Percentiles rank a stretch among this genome's conserved stretches.
Conservation (phyloP, 2,888 invertebrate genomes). For the Ethmia dodecea region DNA sequence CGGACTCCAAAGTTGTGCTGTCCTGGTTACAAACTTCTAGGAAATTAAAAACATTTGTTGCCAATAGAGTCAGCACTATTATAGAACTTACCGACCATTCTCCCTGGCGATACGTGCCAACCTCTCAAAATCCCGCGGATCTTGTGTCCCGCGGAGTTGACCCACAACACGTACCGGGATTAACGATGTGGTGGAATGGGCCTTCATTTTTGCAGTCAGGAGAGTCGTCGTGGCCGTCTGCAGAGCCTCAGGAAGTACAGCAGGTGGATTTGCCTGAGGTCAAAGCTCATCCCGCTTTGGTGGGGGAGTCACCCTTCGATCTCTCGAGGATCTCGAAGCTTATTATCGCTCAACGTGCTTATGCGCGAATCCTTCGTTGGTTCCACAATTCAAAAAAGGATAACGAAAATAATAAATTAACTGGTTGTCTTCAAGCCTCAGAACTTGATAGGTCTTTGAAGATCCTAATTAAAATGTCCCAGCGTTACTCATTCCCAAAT, state of each 20-base stretch:
- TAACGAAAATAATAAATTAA: not conserved
- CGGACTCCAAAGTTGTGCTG: constrained; percentile 24
- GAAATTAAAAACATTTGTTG: constrained; percentile 20
- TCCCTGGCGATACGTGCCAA: constrained; percentile 24
- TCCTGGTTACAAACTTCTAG: constrained; percentile 18
- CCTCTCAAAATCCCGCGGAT: constrained; percentile 23
- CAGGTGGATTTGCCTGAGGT: too few species aligned
- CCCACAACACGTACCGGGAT: constrained; percentile 14
- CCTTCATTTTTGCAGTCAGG: constrained; percentile 5
- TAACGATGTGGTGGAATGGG: constrained; percentile 23
- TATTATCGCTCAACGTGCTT: not conserved
- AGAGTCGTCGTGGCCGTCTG: not conserved
- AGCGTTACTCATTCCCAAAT: too few species aligned
- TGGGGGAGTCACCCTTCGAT: not conserved
- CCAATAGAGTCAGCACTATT: constrained; percentile 25
- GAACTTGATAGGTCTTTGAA: not conserved
- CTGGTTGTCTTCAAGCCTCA: not conserved
- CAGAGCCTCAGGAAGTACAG: not conserved
- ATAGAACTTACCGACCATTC: constrained; percentile 16
- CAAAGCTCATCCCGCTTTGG: not conserved
- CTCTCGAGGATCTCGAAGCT: not conserved
- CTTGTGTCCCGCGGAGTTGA: constrained; percentile 21
- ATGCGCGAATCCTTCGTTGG: too few species aligned
- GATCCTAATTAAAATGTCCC: too few species aligned
- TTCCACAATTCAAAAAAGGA: too few species aligned